These are phyloP conservation scores for Mus pahari DNA, from an alignment of 2,113 vertebrate genomes.

Conservation along the genomic window DNA sequence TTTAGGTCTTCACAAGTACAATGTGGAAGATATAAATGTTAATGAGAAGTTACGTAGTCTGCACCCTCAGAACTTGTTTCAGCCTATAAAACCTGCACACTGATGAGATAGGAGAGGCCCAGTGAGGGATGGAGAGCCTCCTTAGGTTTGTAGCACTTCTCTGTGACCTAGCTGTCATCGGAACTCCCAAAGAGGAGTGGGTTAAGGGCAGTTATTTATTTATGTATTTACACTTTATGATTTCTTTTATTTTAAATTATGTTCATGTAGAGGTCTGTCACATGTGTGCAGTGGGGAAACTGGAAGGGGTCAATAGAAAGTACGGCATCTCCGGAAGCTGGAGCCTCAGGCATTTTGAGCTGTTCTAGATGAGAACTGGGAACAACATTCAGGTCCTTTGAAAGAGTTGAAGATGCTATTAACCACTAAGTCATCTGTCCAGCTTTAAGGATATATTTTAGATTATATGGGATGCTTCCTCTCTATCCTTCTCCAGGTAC, in stretches of 20 bases:
- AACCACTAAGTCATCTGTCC: not conserved
- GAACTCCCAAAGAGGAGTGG: slow-evolving; percentile 34
- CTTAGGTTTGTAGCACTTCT: not conserved
- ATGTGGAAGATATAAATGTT: not conserved
- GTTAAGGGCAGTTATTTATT: not conserved
- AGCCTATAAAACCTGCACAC: not conserved
- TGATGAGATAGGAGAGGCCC: not conserved
- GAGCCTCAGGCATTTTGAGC: not conserved
- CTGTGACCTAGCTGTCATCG: not conserved
- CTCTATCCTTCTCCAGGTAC: not conserved
- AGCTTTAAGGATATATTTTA: not conserved
- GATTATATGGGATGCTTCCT: not conserved
- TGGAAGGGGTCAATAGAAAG: not conserved
- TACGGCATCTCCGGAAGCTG: not conserved
- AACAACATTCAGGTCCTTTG: not conserved
- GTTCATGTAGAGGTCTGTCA: not conserved
- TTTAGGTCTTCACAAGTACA: not conserved
- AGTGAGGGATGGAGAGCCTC: not conserved
- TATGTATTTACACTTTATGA: too few relatives aligned
- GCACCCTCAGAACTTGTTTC: not conserved
- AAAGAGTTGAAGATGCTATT: not conserved
- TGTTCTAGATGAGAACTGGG: not conserved
- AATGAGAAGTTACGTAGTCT: not conserved
- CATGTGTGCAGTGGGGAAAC: not conserved
- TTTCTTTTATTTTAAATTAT: not conserved